Base-by-base conservation (phyloP, 2,888 invertebrate species). In the Dexiosoma caninum region DNA sequence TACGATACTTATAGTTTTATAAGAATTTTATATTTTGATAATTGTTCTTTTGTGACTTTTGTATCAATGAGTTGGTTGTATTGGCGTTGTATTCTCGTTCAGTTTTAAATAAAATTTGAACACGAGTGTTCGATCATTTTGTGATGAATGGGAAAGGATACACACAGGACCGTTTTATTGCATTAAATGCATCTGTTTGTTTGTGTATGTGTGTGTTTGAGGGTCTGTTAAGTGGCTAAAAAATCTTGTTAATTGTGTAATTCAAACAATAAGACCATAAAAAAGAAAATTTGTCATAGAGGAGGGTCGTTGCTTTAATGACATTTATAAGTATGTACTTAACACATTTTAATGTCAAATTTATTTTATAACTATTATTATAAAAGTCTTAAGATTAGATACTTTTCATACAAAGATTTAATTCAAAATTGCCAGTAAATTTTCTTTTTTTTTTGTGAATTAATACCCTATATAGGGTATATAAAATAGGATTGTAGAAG, bases 211-310 rank as follows among this genome's bases (percentile, higher is more conserved):
- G 2, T 85, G 83, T 85, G 4, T 85, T 85, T 72, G n/a, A 62
- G 60, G 42, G 84, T 86, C 86, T 87, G 88, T 88, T 88, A 88
- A 88, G 88, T 88, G 88, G 87, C 86, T 85, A 86, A 86, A 87
- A 87, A 88, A 85, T 83, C 82, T 83, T 83, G 82, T 84, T 85
- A 86, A 87, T 86, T 86, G 87, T 86, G 85, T 80, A 81, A 81
- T 82, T 84, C 80, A 16, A 69, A 81, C 81, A 81, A 81, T 80
- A 78, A 80, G 79, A 78, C 76, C 72, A 79, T 69, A 78, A 72
- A 79, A 51, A 76, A 67, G 79, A 74, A 70, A 75, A 82, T 77
- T 82, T 77, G 72, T 77, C 70, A 74, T 59, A 60, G 82, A 82
- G 82, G 79, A 72, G 82, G 79, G 82, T 82, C 76, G 51, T 21